Evolutionary conservation across 2,888 invertebrate species (phyloP).

Genomic region (Suillia variegata): DNA sequence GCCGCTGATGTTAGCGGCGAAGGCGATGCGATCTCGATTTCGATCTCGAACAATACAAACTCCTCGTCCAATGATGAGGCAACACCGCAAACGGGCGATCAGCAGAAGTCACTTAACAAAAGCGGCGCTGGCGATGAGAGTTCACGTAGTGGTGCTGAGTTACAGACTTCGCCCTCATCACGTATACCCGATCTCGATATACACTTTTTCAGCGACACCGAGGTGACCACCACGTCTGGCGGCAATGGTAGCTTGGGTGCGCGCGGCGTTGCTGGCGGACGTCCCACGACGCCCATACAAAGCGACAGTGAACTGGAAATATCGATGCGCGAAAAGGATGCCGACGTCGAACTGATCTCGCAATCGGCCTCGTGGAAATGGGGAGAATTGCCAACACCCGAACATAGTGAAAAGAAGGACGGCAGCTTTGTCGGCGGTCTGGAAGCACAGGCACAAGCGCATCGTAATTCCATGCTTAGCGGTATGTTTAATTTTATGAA

Average conservation of each 20-base stretch:
- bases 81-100: conserved; percentile 51
- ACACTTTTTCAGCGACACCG: conserved; percentile 93
- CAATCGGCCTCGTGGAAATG: conserved; percentile 77
- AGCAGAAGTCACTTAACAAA: conserved; percentile 40
- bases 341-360: conserved; percentile 43
- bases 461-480: conserved; percentile 76
- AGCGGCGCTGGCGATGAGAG: conserved; percentile 46
- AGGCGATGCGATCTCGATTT: conserved; percentile 42
- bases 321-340: conserved; percentile 60
- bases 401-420: conserved; percentile 35
- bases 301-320: conserved; percentile 94
- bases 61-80: conserved; percentile 53
- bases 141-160: conserved; percentile 36
- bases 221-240: conserved; percentile 73
- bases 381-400: conserved; percentile 78
- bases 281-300: conserved; percentile 84
- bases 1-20: conserved; percentile 42
- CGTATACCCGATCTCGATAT: conserved; percentile 69
- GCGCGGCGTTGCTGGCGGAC: conserved; percentile 64
- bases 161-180: conserved; percentile 53
- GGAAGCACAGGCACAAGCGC: conserved; percentile 49
- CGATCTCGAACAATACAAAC: conserved; percentile 48
- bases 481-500: conserved; percentile 95
- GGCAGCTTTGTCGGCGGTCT: conserved; percentile 27
- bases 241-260: conserved; percentile 68